Evolutionary conservation across 2,797 vertebrate genomes (phyloP).

Genomic region (Mus caroli): DNA sequence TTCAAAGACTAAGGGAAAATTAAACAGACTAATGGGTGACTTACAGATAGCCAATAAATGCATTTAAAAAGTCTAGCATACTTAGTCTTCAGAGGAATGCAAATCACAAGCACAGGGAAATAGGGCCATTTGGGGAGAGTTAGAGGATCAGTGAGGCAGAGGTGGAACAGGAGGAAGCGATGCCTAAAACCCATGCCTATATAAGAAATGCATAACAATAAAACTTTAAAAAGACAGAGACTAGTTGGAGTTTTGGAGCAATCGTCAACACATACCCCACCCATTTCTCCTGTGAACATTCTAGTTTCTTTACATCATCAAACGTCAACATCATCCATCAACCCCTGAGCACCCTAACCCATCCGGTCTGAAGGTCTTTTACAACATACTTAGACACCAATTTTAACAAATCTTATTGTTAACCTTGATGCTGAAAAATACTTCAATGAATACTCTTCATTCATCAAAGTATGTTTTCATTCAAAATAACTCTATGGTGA

Average conservation of each 20-base stretch:
- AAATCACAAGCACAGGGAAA: not conserved
- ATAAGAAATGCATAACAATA: not conserved
- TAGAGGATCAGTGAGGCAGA: not conserved
- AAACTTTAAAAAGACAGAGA: not conserved
- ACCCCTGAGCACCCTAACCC: not conserved
- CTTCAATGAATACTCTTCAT: not conserved
- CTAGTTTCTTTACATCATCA: not conserved
- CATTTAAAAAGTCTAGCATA: not conserved
- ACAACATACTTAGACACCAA: not conserved
- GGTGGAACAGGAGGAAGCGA: not conserved
- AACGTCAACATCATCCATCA: not conserved
- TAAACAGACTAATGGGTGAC: not conserved
- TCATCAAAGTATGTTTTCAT: slow-evolving; percentile 5
- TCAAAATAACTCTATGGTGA: not conserved
- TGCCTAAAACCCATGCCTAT: not conserved
- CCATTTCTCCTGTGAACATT: not conserved
- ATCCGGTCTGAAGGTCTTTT: not conserved
- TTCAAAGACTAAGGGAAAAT: not conserved
- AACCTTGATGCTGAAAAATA: not conserved
- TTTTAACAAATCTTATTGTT: not conserved
- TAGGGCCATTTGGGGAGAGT: not conserved
- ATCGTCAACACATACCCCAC: not conserved
- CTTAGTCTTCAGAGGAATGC: not conserved
- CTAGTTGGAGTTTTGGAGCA: slow-evolving; percentile 2
- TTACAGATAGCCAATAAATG: not conserved